phyloP scores from a whole-genome alignment of 2,888 invertebrate genomes.

The Crossocerus cetratus region DNA sequence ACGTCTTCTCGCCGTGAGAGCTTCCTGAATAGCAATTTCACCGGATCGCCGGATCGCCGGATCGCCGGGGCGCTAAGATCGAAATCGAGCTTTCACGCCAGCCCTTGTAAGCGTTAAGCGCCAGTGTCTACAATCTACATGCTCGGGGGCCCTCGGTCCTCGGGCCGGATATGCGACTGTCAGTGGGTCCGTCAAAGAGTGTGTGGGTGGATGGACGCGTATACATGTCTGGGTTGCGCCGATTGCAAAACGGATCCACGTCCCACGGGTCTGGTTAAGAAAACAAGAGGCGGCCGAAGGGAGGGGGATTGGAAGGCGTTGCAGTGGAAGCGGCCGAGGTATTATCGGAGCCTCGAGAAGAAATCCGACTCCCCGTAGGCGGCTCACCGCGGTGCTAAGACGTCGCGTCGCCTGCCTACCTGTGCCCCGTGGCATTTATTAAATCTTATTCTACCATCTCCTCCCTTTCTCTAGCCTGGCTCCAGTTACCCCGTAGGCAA shows the following conservation, averaged over 20 bases:
- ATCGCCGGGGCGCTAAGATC: conserved; percentile 5
- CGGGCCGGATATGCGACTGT: too few relatives aligned
- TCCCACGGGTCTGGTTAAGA: conserved; percentile 42
- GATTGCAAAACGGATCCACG: conserved; percentile 35
- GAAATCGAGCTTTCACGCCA: conserved; percentile 1
- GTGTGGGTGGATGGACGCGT: not conserved
- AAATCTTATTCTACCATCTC: conserved; percentile 71
- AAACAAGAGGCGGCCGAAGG: not conserved
- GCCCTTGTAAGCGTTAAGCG: too few relatives aligned
- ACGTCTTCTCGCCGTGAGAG: conserved; percentile 36
- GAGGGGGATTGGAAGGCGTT: conserved; percentile 4
- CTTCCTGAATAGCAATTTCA: conserved; percentile 40
- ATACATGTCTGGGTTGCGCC: not conserved
- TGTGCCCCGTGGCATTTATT: conserved; percentile 68
- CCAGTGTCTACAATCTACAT: too few relatives aligned
- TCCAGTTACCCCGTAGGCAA: conserved; percentile 58
- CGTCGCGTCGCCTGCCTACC: conserved; percentile 66
- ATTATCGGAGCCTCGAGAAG: conserved; percentile 50
- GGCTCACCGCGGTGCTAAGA: conserved; percentile 60
- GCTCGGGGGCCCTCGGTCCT: not conserved
- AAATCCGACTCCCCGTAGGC: conserved; percentile 63
- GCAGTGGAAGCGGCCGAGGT: conserved; percentile 19
- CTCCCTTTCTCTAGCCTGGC: conserved; percentile 40
- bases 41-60: not conserved
- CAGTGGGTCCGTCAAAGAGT: not conserved